These are phyloP conservation scores for Xyrauchen texanus DNA, from an alignment of 2,113 vertebrate species.

Conservation along the genomic window DNA sequence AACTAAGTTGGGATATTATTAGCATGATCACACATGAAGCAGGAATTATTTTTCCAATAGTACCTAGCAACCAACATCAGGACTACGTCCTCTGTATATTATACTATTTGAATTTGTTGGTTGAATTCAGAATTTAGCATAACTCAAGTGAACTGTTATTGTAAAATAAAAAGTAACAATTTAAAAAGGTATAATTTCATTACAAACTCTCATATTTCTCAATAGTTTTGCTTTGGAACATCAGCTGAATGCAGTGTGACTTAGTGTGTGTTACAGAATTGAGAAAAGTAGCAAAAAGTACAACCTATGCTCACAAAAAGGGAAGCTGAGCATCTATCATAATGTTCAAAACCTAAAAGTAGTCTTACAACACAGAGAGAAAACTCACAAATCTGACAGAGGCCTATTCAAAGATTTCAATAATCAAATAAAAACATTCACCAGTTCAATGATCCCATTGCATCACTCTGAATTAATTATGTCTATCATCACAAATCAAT, in stretches of 20 bases:
- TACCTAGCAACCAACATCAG: neutral
- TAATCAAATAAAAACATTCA: neutral
- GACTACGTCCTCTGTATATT: neutral
- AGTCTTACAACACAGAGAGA: neutral
- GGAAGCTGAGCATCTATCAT: neutral
- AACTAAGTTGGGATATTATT: neutral
- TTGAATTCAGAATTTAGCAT: neutral
- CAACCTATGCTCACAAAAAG: neutral
- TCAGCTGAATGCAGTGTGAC: slow-evolving; percentile 16
- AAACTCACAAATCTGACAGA: neutral
- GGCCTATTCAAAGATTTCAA: neutral
- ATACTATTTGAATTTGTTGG: neutral
- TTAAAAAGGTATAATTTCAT: neutral
- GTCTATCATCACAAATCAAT: slow-evolving; percentile 65
- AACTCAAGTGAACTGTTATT: neutral
- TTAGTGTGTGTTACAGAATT: neutral
- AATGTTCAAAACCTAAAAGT: neutral
- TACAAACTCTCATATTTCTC: too few relatives aligned
- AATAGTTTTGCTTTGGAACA: neutral
- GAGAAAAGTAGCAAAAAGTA: neutral
- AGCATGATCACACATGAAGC: too few relatives aligned
- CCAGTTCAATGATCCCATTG: slow-evolving; percentile 52
- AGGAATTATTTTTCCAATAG: neutral
- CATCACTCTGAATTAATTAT: slow-evolving; percentile 63
- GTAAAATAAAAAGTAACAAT: neutral